Percentiles rank a stretch among this genome's conserved stretches.
phyloP scores from a whole-genome alignment of 37 sponge, comb jelly and placozoan genomes.

The Ianthella basta region DNA sequence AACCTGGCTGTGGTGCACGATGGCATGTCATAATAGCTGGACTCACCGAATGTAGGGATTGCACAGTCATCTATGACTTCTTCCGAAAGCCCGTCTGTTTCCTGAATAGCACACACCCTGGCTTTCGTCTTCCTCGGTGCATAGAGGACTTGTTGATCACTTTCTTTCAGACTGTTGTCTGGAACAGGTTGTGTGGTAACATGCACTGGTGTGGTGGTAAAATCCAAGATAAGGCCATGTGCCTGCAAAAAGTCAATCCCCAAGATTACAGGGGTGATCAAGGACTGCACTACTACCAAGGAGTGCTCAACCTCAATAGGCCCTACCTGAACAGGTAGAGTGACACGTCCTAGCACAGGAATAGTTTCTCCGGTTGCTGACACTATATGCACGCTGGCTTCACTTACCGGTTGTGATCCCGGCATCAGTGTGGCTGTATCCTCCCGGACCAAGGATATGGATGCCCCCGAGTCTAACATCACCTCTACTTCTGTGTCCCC shows the following conservation, averaged over 20 bases:
- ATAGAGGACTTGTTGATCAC: neutral
- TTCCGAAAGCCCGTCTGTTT: neutral
- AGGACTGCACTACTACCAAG: constrained; percentile 51
- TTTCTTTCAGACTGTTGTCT: neutral
- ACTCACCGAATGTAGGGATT: constrained; percentile 16
- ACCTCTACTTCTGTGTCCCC: no score
- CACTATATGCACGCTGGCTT: constrained; percentile 21
- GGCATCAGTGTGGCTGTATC: no score
- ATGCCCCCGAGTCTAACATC: no score
- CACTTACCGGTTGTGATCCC: no score
- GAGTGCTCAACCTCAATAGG: constrained; percentile 29
- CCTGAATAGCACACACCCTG: constrained; percentile 15
- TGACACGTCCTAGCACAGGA: constrained; percentile 34
- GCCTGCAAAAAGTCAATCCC: constrained; percentile 60
- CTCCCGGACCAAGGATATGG: no score
- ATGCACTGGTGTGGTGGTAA: constrained; percentile 31
- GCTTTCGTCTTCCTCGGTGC: constrained; percentile 5
- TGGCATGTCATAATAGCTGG: constrained; percentile 7
- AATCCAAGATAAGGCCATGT: constrained; percentile 54
- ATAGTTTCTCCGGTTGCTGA: constrained; percentile 51
- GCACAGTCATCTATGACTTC: neutral
- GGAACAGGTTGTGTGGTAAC: constrained; percentile 11
- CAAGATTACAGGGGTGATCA: constrained; percentile 56
- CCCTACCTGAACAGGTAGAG: constrained; percentile 33
- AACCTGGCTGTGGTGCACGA: neutral